Percentiles rank a stretch among this genome's conserved stretches.
phyloP scores from a whole-genome alignment of 2,113 vertebrate species.

The Tursiops truncatus region DNA sequence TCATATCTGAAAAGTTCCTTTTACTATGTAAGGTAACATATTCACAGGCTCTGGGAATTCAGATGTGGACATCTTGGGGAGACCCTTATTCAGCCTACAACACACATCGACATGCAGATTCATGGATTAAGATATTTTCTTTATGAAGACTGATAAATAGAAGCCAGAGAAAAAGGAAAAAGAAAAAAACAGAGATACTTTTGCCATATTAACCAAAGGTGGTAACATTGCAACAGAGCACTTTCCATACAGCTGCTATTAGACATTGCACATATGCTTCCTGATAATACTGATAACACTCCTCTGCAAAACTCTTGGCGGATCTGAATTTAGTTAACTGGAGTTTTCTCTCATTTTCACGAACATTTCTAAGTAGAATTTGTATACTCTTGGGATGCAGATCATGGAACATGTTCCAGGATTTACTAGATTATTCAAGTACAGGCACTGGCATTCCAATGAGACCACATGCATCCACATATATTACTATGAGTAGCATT shows the following conservation, averaged over 20 bases:
- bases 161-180: not conserved
- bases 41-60: not conserved
- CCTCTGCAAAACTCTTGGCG: not conserved
- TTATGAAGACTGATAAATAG: not conserved
- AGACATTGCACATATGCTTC: not conserved
- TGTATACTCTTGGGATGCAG: not conserved
- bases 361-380: not conserved
- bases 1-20: not conserved
- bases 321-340: not conserved
- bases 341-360: not conserved
- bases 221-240: not conserved
- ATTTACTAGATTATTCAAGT: not conserved
- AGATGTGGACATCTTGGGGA: not conserved
- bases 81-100: not conserved
- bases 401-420: not conserved
- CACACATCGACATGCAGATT: not conserved
- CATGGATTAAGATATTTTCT: not conserved
- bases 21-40: not conserved
- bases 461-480: not conserved
- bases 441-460: not conserved
- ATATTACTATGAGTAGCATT: not conserved
- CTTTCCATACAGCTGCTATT: not conserved
- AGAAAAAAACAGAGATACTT: not conserved
- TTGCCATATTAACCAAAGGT: not conserved
- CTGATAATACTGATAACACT: not conserved